A percentile compares a stretch with the other conserved stretches of the same genome.
Evolutionary conservation across 2,797 vertebrate species (phyloP).

Genomic region (Chiroxiphia lanceolata): DNA sequence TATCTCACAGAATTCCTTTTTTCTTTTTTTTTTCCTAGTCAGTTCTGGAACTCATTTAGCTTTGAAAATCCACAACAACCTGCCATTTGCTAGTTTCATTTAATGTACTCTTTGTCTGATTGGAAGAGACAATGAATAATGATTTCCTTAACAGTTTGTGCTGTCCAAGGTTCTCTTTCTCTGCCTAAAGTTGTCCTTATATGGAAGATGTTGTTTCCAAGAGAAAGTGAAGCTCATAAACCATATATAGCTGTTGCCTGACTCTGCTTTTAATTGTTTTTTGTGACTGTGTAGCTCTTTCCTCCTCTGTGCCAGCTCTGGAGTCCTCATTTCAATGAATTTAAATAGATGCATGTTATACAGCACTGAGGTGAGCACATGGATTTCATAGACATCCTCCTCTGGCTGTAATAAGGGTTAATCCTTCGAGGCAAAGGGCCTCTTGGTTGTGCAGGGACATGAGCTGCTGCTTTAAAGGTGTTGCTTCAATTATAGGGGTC

Average conservation of each 20-base stretch:
- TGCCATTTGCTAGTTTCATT: neutral
- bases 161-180: neutral
- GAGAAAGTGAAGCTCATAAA: neutral
- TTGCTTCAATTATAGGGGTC: neutral
- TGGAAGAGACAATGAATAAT: neutral
- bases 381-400: neutral
- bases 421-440: neutral
- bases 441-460: neutral
- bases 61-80: neutral
- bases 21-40: neutral
- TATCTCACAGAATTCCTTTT: neutral
- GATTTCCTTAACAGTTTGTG: neutral
- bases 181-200: neutral
- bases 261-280: neutral
- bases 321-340: neutral
- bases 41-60: neutral
- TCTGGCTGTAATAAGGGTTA: neutral
- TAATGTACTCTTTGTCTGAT: neutral
- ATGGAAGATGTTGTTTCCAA: neutral
- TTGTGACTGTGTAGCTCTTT: neutral
- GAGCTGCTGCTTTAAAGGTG: neutral
- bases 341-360: too few relatives aligned
- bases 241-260: rapidly evolving
- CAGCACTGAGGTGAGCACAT: neutral
- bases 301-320: neutral